Base-by-base conservation (phyloP, 2,113 vertebrate species). In the Grus americana region DNA sequence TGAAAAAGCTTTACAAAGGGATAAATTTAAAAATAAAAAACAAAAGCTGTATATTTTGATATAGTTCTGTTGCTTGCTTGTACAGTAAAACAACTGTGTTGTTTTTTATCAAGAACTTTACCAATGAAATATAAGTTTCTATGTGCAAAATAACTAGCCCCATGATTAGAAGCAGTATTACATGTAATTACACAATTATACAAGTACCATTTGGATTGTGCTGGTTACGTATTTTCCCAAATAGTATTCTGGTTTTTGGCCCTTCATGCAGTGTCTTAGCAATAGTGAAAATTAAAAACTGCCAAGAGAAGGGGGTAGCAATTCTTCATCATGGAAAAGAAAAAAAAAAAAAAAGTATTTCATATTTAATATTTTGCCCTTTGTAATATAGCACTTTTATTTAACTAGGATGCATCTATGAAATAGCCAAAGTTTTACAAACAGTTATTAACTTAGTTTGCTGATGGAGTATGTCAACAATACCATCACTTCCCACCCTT, bases 361-460 rank as follows among this genome's bases (percentile, higher is more conserved):
- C 96, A 59, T 97, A 97, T 95, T 97, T 98, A 97, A 97, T 98
- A 97, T 97, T 95, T 98, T 97, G 82, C 98, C 98, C 98, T 98
- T 98, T 97, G 97, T 98, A 98, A 98, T 97, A 98, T 97, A 98
- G 98, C 98, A 98, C 98, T 98, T 98, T 98, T 97, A 95, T 98
- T 98, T 98, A 94, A 98, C 95, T 98, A 98, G 98, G 97, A 97
- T 94, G 97, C 98, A 98, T 97, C 97, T 97, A 97, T 96, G 95
- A 98, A 97, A 98, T 98, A 98, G 98, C 98, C 98, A 98, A 98
- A 98, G 98, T 97, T 98, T 98, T 98, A 95, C 97, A 98, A 94
- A 97, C 97, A 97, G 86, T 98, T 97, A 85, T 66, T 94, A 97
- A 97, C 92, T 97, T 97, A 42, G 79, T 97, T 98, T 95, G 97